Conservation (phyloP, 2,797 vertebrate genomes). For the Numenius phaeopus region DNA sequence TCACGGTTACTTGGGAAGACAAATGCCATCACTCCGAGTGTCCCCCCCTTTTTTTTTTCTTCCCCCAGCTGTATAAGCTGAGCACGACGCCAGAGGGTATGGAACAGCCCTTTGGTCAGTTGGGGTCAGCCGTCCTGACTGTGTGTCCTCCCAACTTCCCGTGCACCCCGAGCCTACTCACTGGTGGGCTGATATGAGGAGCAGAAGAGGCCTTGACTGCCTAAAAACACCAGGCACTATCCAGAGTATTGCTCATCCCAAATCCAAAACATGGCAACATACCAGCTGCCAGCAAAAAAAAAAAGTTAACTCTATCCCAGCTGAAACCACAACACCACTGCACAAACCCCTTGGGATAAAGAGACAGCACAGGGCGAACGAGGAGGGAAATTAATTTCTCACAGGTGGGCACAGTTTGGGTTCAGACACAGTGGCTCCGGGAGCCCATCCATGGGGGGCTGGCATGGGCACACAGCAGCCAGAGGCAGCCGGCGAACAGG, state of each 20-base stretch:
- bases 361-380: rapidly evolving
- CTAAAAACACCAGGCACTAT: not conserved
- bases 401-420: not conserved
- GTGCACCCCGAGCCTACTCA: not conserved
- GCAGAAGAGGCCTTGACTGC: not conserved
- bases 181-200: not conserved
- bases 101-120: not conserved
- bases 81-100: not conserved
- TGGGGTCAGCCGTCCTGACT: not conserved
- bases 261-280: not conserved
- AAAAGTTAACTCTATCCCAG: not conserved
- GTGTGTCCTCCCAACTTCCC: not conserved
- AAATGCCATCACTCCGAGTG: not conserved
- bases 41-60: not conserved
- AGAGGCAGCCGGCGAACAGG: not conserved
- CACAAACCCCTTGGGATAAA: not conserved
- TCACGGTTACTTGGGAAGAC: not conserved
- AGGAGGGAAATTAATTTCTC: not conserved
- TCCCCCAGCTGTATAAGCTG: not conserved
- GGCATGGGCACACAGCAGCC: rapidly evolving
- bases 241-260: not conserved
- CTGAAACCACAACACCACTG: not conserved
- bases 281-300: not conserved
- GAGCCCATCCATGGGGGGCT: not conserved
- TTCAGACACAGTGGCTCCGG: not conserved